Percentiles rank a stretch among this genome's conserved stretches.
Evolutionary conservation across 2,797 vertebrate species (phyloP).

Genomic region (Petrocephalus schoutedeni): DNA sequence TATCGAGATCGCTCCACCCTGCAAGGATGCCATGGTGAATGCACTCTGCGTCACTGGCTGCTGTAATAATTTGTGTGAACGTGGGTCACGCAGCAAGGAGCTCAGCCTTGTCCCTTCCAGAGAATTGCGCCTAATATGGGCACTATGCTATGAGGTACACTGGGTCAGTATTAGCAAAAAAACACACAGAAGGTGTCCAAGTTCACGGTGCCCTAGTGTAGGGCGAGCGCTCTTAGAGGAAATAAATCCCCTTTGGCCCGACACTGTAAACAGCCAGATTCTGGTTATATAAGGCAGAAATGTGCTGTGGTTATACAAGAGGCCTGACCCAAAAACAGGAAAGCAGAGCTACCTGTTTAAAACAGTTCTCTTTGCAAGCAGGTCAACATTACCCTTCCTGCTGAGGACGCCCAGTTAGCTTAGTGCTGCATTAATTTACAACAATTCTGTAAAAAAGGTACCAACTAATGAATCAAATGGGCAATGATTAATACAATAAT

Average conservation of each 20-base stretch:
- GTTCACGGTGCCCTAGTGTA: not conserved
- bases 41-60: not conserved
- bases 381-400: not conserved
- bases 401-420: not conserved
- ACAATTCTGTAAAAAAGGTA: not conserved
- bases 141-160: not conserved
- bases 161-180: not conserved
- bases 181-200: not conserved
- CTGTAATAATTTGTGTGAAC: not conserved
- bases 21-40: conserved; percentile 21
- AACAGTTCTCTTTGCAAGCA: not conserved
- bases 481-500: not conserved
- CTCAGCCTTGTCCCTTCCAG: not conserved
- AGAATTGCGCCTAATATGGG: not conserved
- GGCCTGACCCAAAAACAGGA: not conserved
- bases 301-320: not conserved
- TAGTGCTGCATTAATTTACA: not conserved
- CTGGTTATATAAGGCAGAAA: conserved; percentile 4
- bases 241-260: not conserved
- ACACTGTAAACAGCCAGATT: not conserved
- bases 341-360: not conserved
- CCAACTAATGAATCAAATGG: not conserved
- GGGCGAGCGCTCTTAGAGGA: not conserved
- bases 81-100: not conserved
- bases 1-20: conserved; percentile 91